Evolutionary conservation across 2,113 vertebrate species (phyloP).

Genomic region (Puffinus mauretanicus): DNA sequence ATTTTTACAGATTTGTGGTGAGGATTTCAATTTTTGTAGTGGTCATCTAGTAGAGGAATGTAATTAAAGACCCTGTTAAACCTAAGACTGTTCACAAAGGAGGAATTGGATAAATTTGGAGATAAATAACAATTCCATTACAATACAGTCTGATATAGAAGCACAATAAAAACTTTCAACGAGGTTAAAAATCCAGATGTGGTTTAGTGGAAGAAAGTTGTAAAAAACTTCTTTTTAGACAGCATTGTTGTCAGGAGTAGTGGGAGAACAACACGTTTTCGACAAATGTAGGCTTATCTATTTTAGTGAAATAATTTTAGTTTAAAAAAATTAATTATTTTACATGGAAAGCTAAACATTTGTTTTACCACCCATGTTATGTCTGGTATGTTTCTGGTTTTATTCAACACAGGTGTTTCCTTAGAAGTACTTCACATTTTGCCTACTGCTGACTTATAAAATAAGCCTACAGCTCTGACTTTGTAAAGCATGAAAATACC

Average conservation of each 20-base stretch:
- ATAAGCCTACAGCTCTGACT: background rate
- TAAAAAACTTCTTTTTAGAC: background rate
- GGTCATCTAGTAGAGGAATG: slow-evolving; percentile 77
- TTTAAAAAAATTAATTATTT: background rate
- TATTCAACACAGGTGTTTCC: slow-evolving; percentile 66
- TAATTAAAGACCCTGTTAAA: slow-evolving; percentile 86
- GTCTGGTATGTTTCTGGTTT: slow-evolving; percentile 1
- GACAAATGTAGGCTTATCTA: background rate
- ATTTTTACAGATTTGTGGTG: slow-evolving; percentile 79
- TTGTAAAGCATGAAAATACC: background rate
- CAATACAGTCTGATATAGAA: background rate
- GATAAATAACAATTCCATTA: slow-evolving; percentile 61
- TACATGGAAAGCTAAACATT: background rate
- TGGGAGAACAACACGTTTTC: background rate
- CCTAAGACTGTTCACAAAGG: slow-evolving; percentile 41
- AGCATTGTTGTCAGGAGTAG: background rate
- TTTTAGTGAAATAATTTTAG: background rate
- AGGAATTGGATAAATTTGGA: slow-evolving; percentile 8
- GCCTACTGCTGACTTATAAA: background rate
- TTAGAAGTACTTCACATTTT: background rate
- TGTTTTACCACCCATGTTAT: background rate
- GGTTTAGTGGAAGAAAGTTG: slow-evolving; percentile 32
- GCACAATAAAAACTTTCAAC: background rate
- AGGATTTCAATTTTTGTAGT: slow-evolving; percentile 79
- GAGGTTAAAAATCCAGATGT: slow-evolving; percentile 39